phyloP scores from a whole-genome alignment of 2,113 vertebrate species.

The Tenrec ecaudatus region DNA sequence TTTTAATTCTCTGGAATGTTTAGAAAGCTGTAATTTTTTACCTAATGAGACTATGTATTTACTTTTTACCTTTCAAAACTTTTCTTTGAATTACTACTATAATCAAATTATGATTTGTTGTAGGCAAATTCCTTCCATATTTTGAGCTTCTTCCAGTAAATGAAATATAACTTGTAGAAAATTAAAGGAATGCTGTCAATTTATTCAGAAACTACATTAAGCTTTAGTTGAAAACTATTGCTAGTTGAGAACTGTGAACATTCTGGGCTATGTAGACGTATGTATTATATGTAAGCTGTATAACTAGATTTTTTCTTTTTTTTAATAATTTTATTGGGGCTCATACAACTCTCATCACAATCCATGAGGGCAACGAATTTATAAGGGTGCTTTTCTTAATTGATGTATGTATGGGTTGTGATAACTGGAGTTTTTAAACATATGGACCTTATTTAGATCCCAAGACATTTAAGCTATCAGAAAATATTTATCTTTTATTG shows the following conservation, averaged over 20 bases:
- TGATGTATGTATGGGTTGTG: too few relatives aligned
- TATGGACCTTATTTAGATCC: constrained; percentile 34
- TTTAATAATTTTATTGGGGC: too few relatives aligned
- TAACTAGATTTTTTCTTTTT: too few relatives aligned
- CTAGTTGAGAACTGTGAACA: constrained; percentile 17
- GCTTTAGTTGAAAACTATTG: constrained; percentile 20
- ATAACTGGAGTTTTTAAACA: constrained; percentile 27
- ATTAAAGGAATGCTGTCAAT: constrained; percentile 46
- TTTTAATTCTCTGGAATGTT: constrained; percentile 26
- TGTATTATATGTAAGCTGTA: constrained; percentile 35
- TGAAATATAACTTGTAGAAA: constrained; percentile 67
- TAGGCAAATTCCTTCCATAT: constrained; percentile 58
- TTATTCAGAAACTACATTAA: constrained; percentile 58
- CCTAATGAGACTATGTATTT: constrained; percentile 36
- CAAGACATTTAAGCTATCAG: constrained; percentile 37
- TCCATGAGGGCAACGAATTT: too few relatives aligned
- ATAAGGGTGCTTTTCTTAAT: too few relatives aligned
- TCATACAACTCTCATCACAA: too few relatives aligned
- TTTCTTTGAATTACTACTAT: constrained; percentile 48
- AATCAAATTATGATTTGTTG: constrained; percentile 71
- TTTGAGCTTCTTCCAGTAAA: constrained; percentile 51
- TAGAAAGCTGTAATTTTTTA: constrained; percentile 49
- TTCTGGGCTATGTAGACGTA: constrained; percentile 24
- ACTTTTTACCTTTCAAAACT: constrained; percentile 61
- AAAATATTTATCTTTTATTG: constrained; percentile 29